A percentile compares a stretch with the other conserved stretches of the same genome.
Evolutionary conservation across 2,113 vertebrate species (phyloP).

Genomic region (Nothoprocta pentlandii): DNA sequence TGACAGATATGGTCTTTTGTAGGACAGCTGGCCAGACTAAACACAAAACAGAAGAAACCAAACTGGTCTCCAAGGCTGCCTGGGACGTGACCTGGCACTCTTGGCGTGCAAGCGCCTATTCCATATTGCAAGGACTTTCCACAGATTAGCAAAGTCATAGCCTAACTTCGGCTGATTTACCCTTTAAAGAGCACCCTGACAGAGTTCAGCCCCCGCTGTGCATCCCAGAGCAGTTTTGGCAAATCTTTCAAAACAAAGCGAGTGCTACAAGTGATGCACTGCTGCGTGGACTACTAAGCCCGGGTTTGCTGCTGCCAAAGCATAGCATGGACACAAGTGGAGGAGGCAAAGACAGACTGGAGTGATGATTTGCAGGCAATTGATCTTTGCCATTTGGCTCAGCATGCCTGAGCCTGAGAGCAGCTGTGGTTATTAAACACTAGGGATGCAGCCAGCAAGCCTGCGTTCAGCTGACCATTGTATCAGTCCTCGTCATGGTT

Average conservation of each 20-base stretch:
- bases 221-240: neutral
- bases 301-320: neutral
- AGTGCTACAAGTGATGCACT: neutral
- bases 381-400: neutral
- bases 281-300: neutral
- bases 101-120: neutral
- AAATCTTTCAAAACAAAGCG: neutral
- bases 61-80: neutral
- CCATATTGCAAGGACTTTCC: neutral
- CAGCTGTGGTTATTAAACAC: neutral
- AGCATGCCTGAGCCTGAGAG: neutral
- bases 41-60: neutral
- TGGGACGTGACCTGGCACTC: neutral
- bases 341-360: neutral
- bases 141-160: neutral
- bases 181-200: neutral
- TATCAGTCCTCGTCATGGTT: neutral
- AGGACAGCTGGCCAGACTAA: neutral
- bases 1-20: neutral
- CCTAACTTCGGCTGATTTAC: neutral
- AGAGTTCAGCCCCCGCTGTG: neutral
- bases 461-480: accelerated
- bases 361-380: neutral
- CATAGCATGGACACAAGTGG: neutral
- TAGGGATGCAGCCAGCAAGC: accelerated